These are phyloP conservation scores for Sebastes wilsoni DNA, from an alignment of 2,797 vertebrate species.

Conservation along the genomic window DNA sequence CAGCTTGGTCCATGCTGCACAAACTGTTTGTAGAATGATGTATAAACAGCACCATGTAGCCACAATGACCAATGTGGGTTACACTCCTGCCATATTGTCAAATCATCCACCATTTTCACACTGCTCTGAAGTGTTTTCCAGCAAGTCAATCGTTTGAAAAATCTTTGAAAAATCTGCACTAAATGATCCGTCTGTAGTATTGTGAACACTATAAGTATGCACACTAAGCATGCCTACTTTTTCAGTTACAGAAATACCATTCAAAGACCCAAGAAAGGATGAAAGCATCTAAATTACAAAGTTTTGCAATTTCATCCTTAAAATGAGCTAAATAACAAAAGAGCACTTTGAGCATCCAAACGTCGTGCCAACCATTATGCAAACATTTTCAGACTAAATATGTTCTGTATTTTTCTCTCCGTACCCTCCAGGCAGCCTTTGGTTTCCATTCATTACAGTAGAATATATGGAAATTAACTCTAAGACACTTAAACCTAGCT, in stretches of 20 bases:
- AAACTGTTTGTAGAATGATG: background rate
- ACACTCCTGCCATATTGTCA: background rate
- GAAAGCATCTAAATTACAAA: background rate
- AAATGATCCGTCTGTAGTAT: background rate
- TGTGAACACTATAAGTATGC: background rate
- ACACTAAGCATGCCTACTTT: background rate
- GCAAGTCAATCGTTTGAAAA: background rate
- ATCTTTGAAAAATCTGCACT: background rate
- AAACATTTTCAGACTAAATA: background rate
- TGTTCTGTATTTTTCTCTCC: background rate
- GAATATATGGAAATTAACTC: background rate
- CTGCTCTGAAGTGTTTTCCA: background rate
- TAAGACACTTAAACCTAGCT: background rate
- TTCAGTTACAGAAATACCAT: background rate
- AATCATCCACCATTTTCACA: background rate
- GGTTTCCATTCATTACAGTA: background rate
- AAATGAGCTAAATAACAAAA: background rate
- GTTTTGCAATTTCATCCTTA: background rate
- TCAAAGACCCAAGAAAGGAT: background rate
- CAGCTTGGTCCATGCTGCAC: too few relatives aligned
- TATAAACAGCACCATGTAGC: background rate
- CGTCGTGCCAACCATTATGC: background rate
- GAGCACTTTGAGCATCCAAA: background rate
- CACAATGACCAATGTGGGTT: background rate
- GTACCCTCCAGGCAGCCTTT: background rate